Conservation (phyloP, 2,888 invertebrate genomes). For the Encarsia formosa region DNA sequence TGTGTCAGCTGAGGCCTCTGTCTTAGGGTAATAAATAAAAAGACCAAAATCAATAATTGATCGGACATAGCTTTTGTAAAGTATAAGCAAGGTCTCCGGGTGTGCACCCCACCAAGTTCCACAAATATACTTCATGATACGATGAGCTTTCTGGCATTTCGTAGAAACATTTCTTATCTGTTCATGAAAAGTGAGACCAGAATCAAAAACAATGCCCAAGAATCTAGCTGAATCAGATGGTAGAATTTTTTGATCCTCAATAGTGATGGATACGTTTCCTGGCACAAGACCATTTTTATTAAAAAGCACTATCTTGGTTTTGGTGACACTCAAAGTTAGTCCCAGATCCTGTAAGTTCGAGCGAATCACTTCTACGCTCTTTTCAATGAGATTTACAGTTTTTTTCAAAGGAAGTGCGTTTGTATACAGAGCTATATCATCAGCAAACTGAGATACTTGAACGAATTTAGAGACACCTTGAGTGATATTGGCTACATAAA, state of each 20-base stretch:
- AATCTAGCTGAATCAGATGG: neutral
- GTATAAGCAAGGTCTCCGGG: no score
- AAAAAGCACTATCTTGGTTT: slow-evolving; percentile 3
- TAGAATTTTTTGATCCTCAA: neutral
- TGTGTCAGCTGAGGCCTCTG: no score
- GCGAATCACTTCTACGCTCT: neutral
- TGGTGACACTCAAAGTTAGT: neutral
- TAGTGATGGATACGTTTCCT: neutral
- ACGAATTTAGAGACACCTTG: neutral
- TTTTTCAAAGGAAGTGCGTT: no score
- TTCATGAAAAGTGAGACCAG: no score
- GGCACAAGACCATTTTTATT: neutral
- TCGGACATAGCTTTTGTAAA: no score
- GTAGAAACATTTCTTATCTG: no score
- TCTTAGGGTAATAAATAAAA: no score
- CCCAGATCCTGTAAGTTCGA: neutral
- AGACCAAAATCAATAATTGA: no score
- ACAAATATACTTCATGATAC: no score
- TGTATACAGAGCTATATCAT: slow-evolving; percentile 13
- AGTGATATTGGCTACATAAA: neutral
- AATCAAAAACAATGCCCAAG: slow-evolving; percentile 1
- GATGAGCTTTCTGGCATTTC: no score
- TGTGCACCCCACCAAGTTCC: no score
- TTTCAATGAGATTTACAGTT: neutral
- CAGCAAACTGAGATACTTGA: slow-evolving; percentile 9